Evolutionary conservation across 1,140 invertebrate species (phyloP).

Genomic region (Papilio xuthus): DNA sequence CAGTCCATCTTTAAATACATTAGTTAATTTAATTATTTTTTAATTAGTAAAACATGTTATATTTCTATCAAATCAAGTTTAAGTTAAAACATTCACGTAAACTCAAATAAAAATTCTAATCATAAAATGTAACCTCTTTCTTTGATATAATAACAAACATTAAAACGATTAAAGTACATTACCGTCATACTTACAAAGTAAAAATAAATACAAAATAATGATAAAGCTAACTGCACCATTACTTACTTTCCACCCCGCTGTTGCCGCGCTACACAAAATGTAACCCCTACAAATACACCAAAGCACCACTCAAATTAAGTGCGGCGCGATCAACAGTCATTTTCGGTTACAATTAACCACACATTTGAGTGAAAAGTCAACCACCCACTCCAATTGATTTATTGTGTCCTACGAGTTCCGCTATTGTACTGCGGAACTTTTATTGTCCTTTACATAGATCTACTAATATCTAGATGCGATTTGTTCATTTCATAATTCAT

Average conservation of each 20-base stretch:
- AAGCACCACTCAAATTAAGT: slow-evolving; percentile 81
- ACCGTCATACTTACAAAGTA: slow-evolving; percentile 59
- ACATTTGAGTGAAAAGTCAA: slow-evolving; percentile 82
- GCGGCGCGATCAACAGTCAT: slow-evolving; percentile 81
- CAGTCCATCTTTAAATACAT: neutral
- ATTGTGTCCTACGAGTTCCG: slow-evolving; percentile 77
- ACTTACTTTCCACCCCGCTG: slow-evolving; percentile 59
- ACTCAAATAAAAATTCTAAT: neutral
- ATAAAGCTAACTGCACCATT: slow-evolving; percentile 68
- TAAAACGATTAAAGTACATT: slow-evolving; percentile 43
- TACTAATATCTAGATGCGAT: slow-evolving; percentile 4
- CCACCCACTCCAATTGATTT: slow-evolving; percentile 82
- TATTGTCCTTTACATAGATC: slow-evolving; percentile 52
- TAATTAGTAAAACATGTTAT: neutral
- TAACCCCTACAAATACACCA: slow-evolving; percentile 62
- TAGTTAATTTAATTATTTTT: too few relatives aligned
- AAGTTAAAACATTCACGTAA: neutral
- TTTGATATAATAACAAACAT: slow-evolving; percentile 29
- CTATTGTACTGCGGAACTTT: slow-evolving; percentile 72
- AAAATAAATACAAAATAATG: slow-evolving; percentile 71
- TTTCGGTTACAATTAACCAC: slow-evolving; percentile 82
- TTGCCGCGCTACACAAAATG: slow-evolving; percentile 40
- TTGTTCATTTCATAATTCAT: neutral
- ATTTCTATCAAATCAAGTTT: neutral
- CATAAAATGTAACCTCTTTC: neutral